Percentiles rank a stretch among this genome's conserved stretches.
These are phyloP conservation scores for Lycorma delicatula DNA, from an alignment of 1,140 invertebrate species.

Conservation along the genomic window DNA sequence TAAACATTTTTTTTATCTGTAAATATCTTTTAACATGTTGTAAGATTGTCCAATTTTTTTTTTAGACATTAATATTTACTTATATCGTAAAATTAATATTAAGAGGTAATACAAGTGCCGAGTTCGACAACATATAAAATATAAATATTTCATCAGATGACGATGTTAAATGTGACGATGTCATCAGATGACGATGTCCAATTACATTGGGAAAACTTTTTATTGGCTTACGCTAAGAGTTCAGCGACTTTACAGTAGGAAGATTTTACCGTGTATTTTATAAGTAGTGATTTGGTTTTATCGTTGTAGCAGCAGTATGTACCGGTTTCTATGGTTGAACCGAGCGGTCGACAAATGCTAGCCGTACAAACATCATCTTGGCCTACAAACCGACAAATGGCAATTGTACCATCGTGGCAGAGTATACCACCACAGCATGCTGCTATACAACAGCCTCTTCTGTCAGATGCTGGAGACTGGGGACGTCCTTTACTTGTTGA, in stretches of 20 bases:
- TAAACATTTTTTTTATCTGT: too few species aligned
- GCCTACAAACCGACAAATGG: slow-evolving; percentile 67
- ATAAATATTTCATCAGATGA: too few species aligned
- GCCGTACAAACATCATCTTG: slow-evolving; percentile 69
- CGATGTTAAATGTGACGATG: too few species aligned
- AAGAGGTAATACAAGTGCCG: too few species aligned
- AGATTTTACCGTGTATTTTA: neutral
- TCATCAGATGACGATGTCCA: too few species aligned
- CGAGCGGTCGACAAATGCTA: slow-evolving; percentile 55
- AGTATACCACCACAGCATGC: slow-evolving; percentile 61
- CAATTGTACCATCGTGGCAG: slow-evolving; percentile 84
- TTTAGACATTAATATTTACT: too few species aligned
- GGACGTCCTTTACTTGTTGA: slow-evolving; percentile 71
- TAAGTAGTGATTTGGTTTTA: slow-evolving; percentile 45
- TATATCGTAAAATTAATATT: too few species aligned
- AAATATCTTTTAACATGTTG: too few species aligned
- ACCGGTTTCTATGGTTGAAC: slow-evolving; percentile 86
- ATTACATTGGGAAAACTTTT: too few species aligned
- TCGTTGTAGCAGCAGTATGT: slow-evolving; percentile 67
- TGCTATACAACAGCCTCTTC: slow-evolving; percentile 58
- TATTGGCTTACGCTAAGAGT: neutral
- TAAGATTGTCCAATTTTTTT: too few species aligned
- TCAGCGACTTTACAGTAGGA: neutral
- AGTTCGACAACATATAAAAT: too few species aligned
- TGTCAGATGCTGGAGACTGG: slow-evolving; percentile 61